Evolutionary conservation across 1,140 invertebrate genomes (phyloP).

Genomic region (Trichonephila inaurata): DNA sequence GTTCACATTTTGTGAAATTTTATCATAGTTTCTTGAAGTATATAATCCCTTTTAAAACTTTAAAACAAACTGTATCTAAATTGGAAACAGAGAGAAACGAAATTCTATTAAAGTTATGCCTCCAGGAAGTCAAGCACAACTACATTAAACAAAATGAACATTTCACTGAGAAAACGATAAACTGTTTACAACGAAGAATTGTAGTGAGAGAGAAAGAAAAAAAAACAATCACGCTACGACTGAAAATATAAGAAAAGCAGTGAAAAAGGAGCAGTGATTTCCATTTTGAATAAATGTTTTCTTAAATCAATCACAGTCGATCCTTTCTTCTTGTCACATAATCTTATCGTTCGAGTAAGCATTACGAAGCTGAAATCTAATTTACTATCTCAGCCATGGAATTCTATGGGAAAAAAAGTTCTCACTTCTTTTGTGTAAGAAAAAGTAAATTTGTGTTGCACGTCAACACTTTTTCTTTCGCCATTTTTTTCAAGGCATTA

Average conservation of each 20-base stretch:
- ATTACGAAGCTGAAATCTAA: conserved; percentile 64
- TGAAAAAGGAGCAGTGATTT: conserved; percentile 28
- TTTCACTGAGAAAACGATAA: conserved; percentile 2
- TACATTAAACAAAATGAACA: not conserved
- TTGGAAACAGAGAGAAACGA: not conserved
- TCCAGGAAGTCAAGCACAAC: not conserved
- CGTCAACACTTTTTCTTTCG: conserved; percentile 55
- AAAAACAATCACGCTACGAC: not conserved
- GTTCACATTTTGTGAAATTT: too few relatives aligned
- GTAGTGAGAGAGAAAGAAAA: not conserved
- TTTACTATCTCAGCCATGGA: conserved; percentile 62
- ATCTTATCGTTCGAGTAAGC: conserved; percentile 45
- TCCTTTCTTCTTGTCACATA: conserved; percentile 37
- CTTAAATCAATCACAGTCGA: conserved; percentile 46
- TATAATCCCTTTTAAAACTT: not conserved
- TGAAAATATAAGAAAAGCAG: not conserved
- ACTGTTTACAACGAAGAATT: not conserved
- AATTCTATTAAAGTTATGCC: not conserved
- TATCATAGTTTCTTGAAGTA: too few relatives aligned
- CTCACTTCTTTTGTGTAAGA: conserved; percentile 7
- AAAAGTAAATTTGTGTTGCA: conserved; percentile 45
- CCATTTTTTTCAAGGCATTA: conserved; percentile 56
- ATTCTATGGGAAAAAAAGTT: conserved; percentile 19
- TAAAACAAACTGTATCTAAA: not conserved
- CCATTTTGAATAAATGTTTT: conserved; percentile 58